Evolutionary conservation across 2,113 vertebrate species (phyloP).

Genomic region (Herpetotheres cachinnans): DNA sequence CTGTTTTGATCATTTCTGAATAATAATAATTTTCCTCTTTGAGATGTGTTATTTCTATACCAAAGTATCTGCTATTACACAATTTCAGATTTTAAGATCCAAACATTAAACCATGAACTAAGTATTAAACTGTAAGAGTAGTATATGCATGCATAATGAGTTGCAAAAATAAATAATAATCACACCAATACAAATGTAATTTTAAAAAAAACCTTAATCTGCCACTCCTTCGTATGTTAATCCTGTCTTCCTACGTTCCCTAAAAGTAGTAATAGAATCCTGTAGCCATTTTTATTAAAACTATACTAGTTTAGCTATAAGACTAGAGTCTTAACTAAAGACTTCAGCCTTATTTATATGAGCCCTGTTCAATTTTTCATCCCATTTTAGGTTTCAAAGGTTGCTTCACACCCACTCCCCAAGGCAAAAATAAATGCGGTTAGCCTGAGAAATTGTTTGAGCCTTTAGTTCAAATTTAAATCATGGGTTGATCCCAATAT

Average conservation of each 20-base stretch:
- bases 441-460: background rate
- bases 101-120: background rate
- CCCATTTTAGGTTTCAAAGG: background rate
- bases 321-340: background rate
- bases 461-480: background rate
- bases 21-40: background rate
- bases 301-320: background rate
- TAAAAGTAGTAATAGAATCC: background rate
- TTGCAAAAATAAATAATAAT: background rate
- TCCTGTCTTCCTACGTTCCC: background rate
- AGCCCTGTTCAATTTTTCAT: background rate
- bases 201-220: background rate
- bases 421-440: background rate
- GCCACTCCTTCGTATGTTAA: background rate
- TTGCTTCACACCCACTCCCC: background rate
- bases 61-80: background rate
- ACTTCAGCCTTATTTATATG: background rate
- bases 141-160: fast-evolving
- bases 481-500: background rate
- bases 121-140: background rate
- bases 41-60: background rate
- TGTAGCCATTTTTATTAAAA: background rate
- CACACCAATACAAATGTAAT: background rate
- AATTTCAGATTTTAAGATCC: background rate
- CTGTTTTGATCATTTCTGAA: background rate